Percentiles rank a stretch among this genome's conserved stretches.
phyloP scores from a whole-genome alignment of 2,888 invertebrate species.

The Lathronympha strigana region DNA sequence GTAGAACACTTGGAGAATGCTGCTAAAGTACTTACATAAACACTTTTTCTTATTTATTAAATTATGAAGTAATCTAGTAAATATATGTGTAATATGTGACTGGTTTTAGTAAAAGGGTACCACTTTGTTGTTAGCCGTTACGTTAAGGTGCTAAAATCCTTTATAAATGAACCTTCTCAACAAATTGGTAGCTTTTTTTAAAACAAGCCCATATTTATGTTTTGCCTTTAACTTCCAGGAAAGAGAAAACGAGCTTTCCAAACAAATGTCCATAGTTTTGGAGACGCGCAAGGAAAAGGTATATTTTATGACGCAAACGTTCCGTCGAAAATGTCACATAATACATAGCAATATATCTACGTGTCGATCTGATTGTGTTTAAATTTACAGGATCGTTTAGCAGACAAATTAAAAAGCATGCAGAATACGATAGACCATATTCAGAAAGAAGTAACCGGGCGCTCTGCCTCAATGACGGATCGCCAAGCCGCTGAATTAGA shows the following conservation, averaged over 20 bases:
- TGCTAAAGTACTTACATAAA: slow-evolving; percentile 47
- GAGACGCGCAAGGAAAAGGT: slow-evolving; percentile 66
- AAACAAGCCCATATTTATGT: too few relatives aligned
- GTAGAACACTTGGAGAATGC: slow-evolving; percentile 51
- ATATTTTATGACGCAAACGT: too few relatives aligned
- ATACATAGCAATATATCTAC: neutral
- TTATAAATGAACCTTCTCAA: too few relatives aligned
- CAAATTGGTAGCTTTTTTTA: too few relatives aligned
- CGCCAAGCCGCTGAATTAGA: slow-evolving; percentile 53
- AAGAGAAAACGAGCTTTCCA: slow-evolving; percentile 60
- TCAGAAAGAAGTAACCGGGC: slow-evolving; percentile 65
- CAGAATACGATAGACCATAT: slow-evolving; percentile 67
- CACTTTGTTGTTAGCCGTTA: too few relatives aligned
- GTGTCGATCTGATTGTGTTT: neutral
- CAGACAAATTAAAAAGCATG: slow-evolving; percentile 60
- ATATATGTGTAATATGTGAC: too few relatives aligned
- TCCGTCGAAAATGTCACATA: too few relatives aligned
- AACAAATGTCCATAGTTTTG: slow-evolving; percentile 59
- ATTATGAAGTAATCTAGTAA: neutral
- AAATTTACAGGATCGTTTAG: slow-evolving; percentile 62
- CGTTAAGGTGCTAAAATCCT: too few relatives aligned
- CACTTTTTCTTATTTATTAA: neutral
- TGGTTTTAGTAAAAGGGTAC: too few relatives aligned
- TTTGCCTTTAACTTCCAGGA: slow-evolving; percentile 49
- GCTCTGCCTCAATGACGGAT: slow-evolving; percentile 40